These are phyloP conservation scores for Agapostemon virescens DNA, from an alignment of 2,888 invertebrate genomes.

Conservation along the genomic window DNA sequence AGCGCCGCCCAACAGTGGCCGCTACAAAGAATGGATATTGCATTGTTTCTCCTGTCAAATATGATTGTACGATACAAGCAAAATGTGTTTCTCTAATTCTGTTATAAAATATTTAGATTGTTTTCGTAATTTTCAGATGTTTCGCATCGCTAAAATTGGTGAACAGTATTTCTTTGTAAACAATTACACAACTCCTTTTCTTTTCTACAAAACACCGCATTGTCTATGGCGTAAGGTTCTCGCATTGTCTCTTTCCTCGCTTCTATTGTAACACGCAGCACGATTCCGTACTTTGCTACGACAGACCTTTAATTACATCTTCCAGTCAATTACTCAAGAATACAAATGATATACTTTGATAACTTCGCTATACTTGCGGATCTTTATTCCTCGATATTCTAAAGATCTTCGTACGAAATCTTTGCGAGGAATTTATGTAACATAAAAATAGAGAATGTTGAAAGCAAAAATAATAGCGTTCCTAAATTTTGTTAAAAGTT, in stretches of 20 bases:
- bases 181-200: neutral
- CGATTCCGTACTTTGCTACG: neutral
- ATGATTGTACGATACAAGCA: no score
- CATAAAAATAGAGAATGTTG: neutral
- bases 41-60: no score
- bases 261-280: neutral
- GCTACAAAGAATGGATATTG: no score
- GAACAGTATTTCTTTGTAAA: neutral
- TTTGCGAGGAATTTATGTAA: neutral
- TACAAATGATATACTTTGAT: neutral
- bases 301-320: neutral
- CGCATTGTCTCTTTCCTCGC: neutral
- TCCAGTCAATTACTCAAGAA: neutral
- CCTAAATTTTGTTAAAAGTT: neutral
- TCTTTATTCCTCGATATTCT: no score
- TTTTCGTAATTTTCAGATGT: neutral
- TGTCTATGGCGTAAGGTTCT: neutral
- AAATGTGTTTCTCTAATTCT: no score
- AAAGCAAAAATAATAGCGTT: neutral
- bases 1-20: no score
- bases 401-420: neutral
- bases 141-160: neutral
- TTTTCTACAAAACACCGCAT: no score
- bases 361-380: neutral
- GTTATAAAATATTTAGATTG: no score